Evolutionary conservation across 2,113 vertebrate species (phyloP), one percentile per base, ranked within the genome.

Genomic region (Charadrius vociferus): DNA sequence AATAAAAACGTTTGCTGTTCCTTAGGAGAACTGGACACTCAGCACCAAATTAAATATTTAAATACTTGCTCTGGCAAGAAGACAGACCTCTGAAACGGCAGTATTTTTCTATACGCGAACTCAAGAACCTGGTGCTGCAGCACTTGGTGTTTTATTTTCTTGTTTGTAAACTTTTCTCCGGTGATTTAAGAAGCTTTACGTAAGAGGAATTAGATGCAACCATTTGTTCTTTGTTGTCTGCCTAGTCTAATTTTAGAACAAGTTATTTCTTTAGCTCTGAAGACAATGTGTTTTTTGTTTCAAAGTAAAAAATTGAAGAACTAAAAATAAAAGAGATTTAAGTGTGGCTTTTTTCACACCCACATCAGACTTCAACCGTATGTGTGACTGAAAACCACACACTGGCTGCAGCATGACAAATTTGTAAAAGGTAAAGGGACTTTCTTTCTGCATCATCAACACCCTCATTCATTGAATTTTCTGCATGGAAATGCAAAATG

Each of bases 1-100:
- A 93, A 78, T 66, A 74, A 91, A 96, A 96, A 75, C 3, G 8
- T 86, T 93, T 93, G 91, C 86, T 92, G 68, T 93, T 93, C 79
- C 79, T 90, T 90, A 88, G 91, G 90, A 97, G 66, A 83, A 53
- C 89, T 94, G 85, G 89, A 92, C 90, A 66, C 53, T 74, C 53
- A 93, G 75, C 89, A 94, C 78, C 81, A 97, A 91, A 93, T 88
- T 68, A 96, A 97, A 96, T 88, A 95, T 95, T 88, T 95, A 93
- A 92, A 94, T 94, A 70, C 91, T 93, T 93, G 75, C 77, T 91
- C 86, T 96, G 87, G 91, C 85, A 95, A 74, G 56, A 67, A 63
- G 63, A 66, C 74, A 96, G 63, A 81, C 65, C 67, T 93, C 56
- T 3, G 4, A 85, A 91, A 50, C 3, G 3, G 22, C 56, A 88